Evolutionary conservation across 2,797 vertebrate genomes (phyloP), one percentile per base, ranked within the genome.

Genomic region (Atherinosoma microstoma): DNA sequence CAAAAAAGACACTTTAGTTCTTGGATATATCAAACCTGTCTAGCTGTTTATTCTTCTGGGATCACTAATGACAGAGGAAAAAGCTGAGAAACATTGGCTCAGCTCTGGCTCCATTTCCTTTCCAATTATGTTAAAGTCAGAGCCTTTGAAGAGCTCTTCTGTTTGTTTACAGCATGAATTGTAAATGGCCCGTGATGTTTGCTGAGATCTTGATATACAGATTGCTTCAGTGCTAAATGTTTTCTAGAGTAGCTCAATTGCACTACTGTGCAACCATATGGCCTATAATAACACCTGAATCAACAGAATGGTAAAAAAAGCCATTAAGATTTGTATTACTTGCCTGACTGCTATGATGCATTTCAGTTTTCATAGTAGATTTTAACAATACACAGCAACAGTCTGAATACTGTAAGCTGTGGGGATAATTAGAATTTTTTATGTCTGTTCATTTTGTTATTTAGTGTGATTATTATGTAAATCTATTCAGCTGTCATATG

Each of bases 141-240:
- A 88, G 85, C 66, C 87, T 89, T 88, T 90, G 87, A 91, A 91
- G 88, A 86, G 84, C 83, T 83, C 81, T 84, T 84, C 62, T 89
- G 85, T 92, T 92, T 92, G 89, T 91, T 89, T 90, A 86, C 87
- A 80, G 67, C 61, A 75, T 57, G 66, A 85, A 86, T 67, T 75
- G 80, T 73, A 84, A 88, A 89, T 79, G 70, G 83, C 61, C 80
- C 85, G 67, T 78, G 82, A 91, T 83, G 78, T 76, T 75, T 22
- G 24, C 83, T 76, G 78, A 83, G 84, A 89, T 89, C 84, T 83
- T 82, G 84, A 89, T 84, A 87, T 68, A 75, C 73, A 77, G 80
- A 75, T 72, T 63, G 40, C 30, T 49, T 80, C 67, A 47, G 70
- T 49, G 72, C 78, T 67, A 87, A 87, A 79, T 75, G 70, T 32